phyloP scores from a whole-genome alignment of 2,888 invertebrate species.

The Folsomia candida region DNA sequence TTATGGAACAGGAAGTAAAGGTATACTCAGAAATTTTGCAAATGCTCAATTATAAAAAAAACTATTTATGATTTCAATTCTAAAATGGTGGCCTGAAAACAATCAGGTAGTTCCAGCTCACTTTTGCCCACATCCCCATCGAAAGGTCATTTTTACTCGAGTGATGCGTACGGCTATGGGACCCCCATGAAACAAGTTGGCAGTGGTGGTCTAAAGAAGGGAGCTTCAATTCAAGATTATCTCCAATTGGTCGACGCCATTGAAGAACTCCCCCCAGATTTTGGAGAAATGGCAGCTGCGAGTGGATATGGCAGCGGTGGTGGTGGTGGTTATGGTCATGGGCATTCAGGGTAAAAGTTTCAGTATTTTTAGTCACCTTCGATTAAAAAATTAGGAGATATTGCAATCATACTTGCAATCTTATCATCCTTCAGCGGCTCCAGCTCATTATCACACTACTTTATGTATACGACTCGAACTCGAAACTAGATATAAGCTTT shows the following conservation, averaged over 20 bases:
- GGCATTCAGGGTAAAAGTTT: constrained; percentile 6
- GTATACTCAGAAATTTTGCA: background rate
- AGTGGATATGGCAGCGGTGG: constrained; percentile 6
- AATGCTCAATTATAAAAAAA: background rate
- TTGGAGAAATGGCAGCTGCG: constrained; percentile 15
- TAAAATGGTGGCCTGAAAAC: constrained; percentile 23
- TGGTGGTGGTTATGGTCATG: constrained; percentile 11
- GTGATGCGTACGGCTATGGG: constrained; percentile 12
- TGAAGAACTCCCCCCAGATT: constrained; percentile 7
- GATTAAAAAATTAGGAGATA: too few species aligned
- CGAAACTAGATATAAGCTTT: too few species aligned
- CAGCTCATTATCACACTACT: too few species aligned
- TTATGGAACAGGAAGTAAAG: background rate
- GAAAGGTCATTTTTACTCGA: background rate
- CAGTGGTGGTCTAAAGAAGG: background rate
- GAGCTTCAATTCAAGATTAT: constrained; percentile 3
- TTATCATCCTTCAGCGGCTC: too few species aligned
- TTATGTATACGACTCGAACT: too few species aligned
- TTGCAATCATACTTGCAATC: too few species aligned
- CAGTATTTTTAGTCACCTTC: too few species aligned
- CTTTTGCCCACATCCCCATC: constrained; percentile 7
- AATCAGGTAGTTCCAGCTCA: background rate
- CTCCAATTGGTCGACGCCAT: constrained; percentile 7
- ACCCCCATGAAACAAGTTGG: background rate
- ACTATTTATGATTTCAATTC: background rate